Evolutionary conservation across 2,797 vertebrate genomes (phyloP), one percentile per base, ranked within the genome.

Genomic region (Melanotaenia parkinsoni): DNA sequence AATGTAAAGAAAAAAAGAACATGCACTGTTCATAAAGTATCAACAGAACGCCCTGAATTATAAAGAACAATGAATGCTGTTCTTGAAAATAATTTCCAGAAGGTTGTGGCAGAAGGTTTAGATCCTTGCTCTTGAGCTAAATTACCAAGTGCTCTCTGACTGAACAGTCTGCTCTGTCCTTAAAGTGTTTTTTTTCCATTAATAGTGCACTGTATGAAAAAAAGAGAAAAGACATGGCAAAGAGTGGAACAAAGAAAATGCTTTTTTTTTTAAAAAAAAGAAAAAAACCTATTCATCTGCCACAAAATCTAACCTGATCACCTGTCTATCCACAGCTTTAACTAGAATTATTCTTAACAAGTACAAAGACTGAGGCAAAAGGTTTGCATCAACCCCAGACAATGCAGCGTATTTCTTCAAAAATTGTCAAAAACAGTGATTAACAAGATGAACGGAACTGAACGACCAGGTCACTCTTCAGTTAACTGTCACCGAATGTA

Each of bases 401-500:
- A 83, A 81, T 71, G 74, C 82, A 74, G 70, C 84, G 77, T 68
- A 76, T 84, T 47, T 86, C 64, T 87, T 91, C 77, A 72, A 67
- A 81, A 85, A 70, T 57, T 1, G 59, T 72, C 78, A 82, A 74
- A 82, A 81, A 88, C 81, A 65, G 79, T 73, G 76, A 85, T 63
- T 35, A 86, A 87, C 69, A 77, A 77, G 72, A 87, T 86, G 86
- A 86, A 77, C 60, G 66, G 77, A 80, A 83, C 82, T 68, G 65
- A 85, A 80, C 9, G 33, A 56, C 72, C 58, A 37, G 67, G 64
- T 58, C 63, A 54, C 71, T 76, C 72, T 58, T 84, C 69, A 50
- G 58, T 85, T 79, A 66, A 62, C 81, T 88, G 86, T 67, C 79
- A 84, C 83, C 76, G 37, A 85, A 87, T 72, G 72, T 83, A 80